Percentiles rank a stretch among this genome's conserved stretches.
phyloP scores from a whole-genome alignment of 2,113 vertebrate genomes.

The Mola mola region DNA sequence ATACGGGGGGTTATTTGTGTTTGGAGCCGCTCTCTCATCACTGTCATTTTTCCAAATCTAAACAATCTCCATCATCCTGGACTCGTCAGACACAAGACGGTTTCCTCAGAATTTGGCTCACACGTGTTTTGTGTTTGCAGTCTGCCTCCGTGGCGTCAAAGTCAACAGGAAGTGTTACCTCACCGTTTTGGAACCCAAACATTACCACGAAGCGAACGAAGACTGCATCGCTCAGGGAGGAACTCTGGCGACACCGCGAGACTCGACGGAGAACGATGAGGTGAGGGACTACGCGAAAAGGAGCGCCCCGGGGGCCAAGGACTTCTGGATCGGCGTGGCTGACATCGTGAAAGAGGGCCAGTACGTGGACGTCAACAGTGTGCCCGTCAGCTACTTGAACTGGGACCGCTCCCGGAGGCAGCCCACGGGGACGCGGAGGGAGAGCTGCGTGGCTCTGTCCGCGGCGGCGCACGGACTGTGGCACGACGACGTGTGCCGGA shows the following conservation, averaged over 20 bases:
- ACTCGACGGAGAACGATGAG: constrained; percentile 84
- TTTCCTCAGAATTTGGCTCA: no score
- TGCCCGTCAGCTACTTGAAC: constrained; percentile 87
- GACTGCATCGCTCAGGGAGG: constrained; percentile 96
- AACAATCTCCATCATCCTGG: neutral
- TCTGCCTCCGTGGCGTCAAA: constrained; percentile 95
- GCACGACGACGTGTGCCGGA: constrained; percentile 91
- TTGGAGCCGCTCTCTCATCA: no score
- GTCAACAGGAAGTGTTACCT: constrained; percentile 94
- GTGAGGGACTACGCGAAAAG: constrained; percentile 89
- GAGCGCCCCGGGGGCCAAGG: constrained; percentile 82
- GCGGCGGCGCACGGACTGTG: constrained; percentile 91
- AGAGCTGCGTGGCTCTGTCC: constrained; percentile 91
- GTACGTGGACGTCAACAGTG: constrained; percentile 93
- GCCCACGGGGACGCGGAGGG: constrained; percentile 89
- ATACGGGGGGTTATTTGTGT: no score
- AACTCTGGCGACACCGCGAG: constrained; percentile 89
- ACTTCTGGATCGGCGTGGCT: constrained; percentile 94
- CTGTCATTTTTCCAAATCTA: no score
- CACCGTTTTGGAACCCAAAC: constrained; percentile 85
- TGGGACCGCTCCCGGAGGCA: constrained; percentile 90
- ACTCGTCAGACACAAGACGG: no score
- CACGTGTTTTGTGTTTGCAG: constrained; percentile 80
- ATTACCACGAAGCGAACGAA: constrained; percentile 95
- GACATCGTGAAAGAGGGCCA: constrained; percentile 92